Conservation (phyloP, 2,888 invertebrate genomes). For the Pristionchus maxplancki region DNA sequence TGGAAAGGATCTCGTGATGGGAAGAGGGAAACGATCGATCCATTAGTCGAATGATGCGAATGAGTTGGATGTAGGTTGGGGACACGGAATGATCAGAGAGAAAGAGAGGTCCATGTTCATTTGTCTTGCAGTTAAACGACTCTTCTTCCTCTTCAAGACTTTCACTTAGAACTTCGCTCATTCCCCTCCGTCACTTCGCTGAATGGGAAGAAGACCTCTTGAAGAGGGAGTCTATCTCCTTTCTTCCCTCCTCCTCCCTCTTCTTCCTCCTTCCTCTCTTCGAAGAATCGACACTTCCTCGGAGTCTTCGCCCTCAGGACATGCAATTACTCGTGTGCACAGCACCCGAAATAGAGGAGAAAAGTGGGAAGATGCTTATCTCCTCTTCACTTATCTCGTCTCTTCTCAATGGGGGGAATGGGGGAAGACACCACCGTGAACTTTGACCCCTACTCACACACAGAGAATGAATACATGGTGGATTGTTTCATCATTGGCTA, state of each 20-base stretch:
- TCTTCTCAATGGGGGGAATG: not conserved
- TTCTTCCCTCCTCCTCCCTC: not conserved
- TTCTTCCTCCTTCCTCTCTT: slow-evolving; percentile 19
- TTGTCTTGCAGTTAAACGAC: not conserved
- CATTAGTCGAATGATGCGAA: slow-evolving; percentile 15
- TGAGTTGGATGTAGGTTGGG: not conserved
- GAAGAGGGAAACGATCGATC: not conserved
- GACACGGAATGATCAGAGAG: not conserved
- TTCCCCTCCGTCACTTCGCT: not conserved
- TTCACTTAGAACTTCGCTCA: slow-evolving; percentile 2
- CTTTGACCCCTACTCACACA: not conserved
- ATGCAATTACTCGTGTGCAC: slow-evolving; percentile 37
- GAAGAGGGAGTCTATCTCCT: slow-evolving; percentile 20
- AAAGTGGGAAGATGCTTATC: slow-evolving; percentile 1
- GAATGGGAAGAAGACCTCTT: not conserved
- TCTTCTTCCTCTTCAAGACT: not conserved
- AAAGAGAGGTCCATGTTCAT: slow-evolving; percentile 19
- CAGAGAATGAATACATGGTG: not conserved
- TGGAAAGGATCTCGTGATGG: slow-evolving; percentile 10
- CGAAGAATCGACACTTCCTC: slow-evolving; percentile 42
- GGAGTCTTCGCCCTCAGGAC: slow-evolving; percentile 35
- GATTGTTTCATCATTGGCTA: slow-evolving; percentile 18
- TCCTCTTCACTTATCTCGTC: slow-evolving; percentile 17
- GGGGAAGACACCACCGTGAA: not conserved
- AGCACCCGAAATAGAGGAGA: slow-evolving; percentile 25